Percentiles rank a stretch among this genome's conserved stretches.
Evolutionary conservation across 2,113 vertebrate genomes (phyloP).

Genomic region (Tonatia bakeri): DNA sequence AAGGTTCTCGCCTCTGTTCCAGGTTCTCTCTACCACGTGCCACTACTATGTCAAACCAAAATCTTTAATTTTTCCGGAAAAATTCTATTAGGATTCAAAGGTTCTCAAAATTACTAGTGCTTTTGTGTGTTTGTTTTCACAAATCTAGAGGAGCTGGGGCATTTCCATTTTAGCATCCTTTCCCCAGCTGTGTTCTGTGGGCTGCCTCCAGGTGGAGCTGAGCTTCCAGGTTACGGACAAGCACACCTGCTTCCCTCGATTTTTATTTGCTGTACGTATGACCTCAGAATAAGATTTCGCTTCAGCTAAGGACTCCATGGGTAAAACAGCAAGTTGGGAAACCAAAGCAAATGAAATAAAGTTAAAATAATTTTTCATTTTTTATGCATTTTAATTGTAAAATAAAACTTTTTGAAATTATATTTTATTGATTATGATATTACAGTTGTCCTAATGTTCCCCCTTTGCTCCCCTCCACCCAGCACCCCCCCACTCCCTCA

Average conservation of each 20-base stretch:
- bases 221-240: not conserved
- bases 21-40: not conserved
- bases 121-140: not conserved
- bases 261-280: too few relatives aligned
- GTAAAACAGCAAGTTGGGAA: not conserved
- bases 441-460: too few relatives aligned
- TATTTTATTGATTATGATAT: too few relatives aligned
- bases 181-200: not conserved
- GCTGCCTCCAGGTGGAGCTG: conserved; percentile 21
- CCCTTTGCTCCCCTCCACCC: too few relatives aligned
- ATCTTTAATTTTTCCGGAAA: not conserved
- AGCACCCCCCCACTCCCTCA: too few relatives aligned
- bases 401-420: not conserved
- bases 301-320: not conserved
- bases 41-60: not conserved
- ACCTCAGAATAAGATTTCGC: not conserved
- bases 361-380: not conserved
- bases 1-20: not conserved
- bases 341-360: not conserved
- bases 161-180: not conserved
- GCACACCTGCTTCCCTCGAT: too few relatives aligned
- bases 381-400: not conserved
- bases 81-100: not conserved
- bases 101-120: not conserved
- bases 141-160: not conserved